Conservation (phyloP, 2,113 vertebrate genomes). For the Vombatus ursinus region DNA sequence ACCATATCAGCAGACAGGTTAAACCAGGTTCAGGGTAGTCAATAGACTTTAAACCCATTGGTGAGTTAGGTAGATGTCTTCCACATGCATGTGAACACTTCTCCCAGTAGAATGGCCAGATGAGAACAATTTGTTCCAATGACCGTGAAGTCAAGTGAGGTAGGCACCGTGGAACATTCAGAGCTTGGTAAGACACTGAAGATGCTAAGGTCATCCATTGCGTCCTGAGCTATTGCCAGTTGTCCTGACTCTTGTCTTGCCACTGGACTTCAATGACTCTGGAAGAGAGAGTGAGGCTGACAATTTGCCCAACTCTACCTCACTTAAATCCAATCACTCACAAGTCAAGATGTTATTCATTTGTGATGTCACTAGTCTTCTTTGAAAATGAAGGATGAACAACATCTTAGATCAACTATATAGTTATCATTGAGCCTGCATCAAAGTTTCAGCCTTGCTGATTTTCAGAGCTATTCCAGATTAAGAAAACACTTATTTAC, state of each 20-base stretch:
- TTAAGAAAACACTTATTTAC: not conserved
- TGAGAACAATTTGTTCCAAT: not conserved
- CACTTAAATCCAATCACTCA: not conserved
- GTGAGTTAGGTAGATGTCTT: not conserved
- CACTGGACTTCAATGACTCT: not conserved
- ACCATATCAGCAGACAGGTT: not conserved
- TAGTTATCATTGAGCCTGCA: not conserved
- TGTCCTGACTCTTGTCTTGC: not conserved
- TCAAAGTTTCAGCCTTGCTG: not conserved
- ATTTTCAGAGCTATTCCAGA: not conserved
- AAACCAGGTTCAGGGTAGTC: not conserved
- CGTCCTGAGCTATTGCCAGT: not conserved
- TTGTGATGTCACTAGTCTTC: not conserved
- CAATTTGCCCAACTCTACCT: not conserved
- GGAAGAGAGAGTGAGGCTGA: not conserved
- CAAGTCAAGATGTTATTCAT: not conserved
- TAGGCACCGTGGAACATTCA: not conserved
- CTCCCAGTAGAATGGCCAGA: not conserved
- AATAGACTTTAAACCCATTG: not conserved
- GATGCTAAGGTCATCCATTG: not conserved
- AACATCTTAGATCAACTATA: not conserved
- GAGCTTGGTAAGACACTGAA: not conserved
- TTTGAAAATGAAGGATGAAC: not conserved
- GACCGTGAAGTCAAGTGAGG: not conserved
- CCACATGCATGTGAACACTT: not conserved